Percentiles rank a stretch among this genome's conserved stretches.
Evolutionary conservation across 2,888 invertebrate genomes (phyloP).

Genomic region (Herminia tarsipennalis): DNA sequence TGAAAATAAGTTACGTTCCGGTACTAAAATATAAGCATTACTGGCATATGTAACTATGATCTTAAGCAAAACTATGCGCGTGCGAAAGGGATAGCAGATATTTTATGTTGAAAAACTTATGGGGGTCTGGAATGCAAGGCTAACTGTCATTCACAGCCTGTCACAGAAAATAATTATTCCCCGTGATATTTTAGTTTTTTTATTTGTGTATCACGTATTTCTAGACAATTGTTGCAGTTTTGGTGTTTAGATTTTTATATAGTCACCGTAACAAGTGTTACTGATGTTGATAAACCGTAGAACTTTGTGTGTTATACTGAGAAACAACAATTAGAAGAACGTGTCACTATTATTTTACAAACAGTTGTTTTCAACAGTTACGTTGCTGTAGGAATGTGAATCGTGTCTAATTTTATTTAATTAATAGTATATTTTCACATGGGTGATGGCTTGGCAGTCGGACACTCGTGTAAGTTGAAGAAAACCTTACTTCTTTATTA

Average conservation of each 20-base stretch:
- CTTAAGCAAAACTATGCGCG: neutral
- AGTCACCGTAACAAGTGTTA: conserved; percentile 53
- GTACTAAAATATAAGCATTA: conserved; percentile 14
- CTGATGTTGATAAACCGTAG: conserved; percentile 64
- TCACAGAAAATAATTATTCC: conserved; percentile 63
- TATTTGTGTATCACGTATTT: conserved; percentile 78
- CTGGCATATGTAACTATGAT: conserved; percentile 15
- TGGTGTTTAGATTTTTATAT: conserved; percentile 69
- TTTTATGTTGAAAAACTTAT: conserved; percentile 13
- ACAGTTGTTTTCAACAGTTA: conserved; percentile 75
- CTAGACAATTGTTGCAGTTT: conserved; percentile 65
- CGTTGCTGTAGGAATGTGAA: conserved; percentile 76
- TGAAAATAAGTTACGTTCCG: conserved; percentile 31
- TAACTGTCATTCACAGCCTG: conserved; percentile 47
- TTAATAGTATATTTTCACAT: conserved; percentile 81
- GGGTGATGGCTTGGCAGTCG: conserved; percentile 86
- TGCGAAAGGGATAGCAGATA: conserved; percentile 15
- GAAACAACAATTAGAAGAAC: conserved; percentile 70
- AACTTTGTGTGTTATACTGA: conserved; percentile 55
- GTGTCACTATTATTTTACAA: conserved; percentile 77
- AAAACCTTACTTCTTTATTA: conserved; percentile 36
- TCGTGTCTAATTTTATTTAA: conserved; percentile 71
- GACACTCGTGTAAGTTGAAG: conserved; percentile 79
- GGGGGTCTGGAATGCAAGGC: conserved; percentile 18
- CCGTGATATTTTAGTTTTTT: conserved; percentile 79